Evolutionary conservation across 2,113 vertebrate species (phyloP).

Genomic region (Pheucticus melanocephalus): DNA sequence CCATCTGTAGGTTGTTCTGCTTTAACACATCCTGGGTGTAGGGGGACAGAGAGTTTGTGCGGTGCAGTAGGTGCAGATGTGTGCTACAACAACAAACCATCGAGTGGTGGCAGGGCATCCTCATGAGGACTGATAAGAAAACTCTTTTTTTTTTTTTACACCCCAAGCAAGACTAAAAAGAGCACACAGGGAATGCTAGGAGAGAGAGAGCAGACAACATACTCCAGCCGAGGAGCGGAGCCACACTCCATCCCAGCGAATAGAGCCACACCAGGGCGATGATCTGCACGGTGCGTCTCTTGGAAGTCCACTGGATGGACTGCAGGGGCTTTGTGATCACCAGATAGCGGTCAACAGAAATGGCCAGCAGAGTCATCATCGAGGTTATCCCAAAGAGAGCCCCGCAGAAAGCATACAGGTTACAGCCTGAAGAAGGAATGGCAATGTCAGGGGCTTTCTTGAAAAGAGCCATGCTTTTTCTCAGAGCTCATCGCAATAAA

Average conservation of each 20-base stretch:
- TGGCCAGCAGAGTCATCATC: constrained; percentile 73
- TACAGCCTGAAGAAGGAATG: constrained; percentile 55
- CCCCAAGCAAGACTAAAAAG: not conserved
- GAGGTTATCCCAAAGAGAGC: constrained; percentile 74
- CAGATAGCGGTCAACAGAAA: constrained; percentile 70
- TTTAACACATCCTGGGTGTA: not conserved
- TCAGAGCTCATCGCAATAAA: not conserved
- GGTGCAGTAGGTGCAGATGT: not conserved
- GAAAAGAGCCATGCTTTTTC: not conserved
- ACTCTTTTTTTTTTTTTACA: not conserved
- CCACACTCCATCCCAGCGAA: constrained; percentile 63
- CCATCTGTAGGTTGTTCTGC: not conserved
- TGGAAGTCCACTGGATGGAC: constrained; percentile 67
- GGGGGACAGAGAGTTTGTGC: not conserved
- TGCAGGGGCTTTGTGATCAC: constrained; percentile 71
- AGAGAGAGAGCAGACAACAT: not conserved
- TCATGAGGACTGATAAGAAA: fast-evolving
- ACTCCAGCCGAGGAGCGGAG: constrained; percentile 71
- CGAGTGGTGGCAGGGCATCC: not conserved
- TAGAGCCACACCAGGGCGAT: constrained; percentile 64
- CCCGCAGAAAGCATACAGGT: constrained; percentile 71
- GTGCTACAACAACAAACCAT: fast-evolving
- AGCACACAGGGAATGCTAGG: fast-evolving
- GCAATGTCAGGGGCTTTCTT: not conserved
- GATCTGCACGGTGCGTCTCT: constrained; percentile 38